Percentiles rank a stretch among this genome's conserved stretches.
Evolutionary conservation across 2,113 vertebrate species (phyloP).

Genomic region (Marcusenius ussheri): DNA sequence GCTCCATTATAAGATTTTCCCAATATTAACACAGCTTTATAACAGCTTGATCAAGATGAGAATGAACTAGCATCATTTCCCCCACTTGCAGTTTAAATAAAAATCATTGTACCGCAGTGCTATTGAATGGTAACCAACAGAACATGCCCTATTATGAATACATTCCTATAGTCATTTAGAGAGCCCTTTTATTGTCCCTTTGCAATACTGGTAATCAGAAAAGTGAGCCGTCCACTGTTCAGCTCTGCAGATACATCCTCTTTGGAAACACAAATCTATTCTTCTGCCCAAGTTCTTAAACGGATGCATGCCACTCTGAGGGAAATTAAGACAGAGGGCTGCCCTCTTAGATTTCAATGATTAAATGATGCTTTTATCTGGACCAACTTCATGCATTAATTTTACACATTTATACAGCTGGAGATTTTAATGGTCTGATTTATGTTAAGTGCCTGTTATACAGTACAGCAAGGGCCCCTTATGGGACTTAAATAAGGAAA

Average conservation of each 20-base stretch:
- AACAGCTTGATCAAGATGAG: not conserved
- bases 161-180: not conserved
- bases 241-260: not conserved
- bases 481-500: not conserved
- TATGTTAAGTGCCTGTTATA: not conserved
- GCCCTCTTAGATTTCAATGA: not conserved
- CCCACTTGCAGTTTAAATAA: not conserved
- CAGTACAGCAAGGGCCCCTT: not conserved
- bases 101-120: not conserved
- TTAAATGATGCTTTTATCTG: slow-evolving; percentile 1
- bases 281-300: not conserved
- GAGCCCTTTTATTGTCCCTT: not conserved
- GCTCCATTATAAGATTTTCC: not conserved
- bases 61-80: not conserved
- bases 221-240: not conserved
- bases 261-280: not conserved
- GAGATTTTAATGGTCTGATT: not conserved
- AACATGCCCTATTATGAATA: not conserved
- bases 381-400: not conserved
- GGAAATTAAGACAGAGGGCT: not conserved
- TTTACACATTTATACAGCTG: not conserved
- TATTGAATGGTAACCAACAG: not conserved
- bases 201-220: not conserved
- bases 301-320: not conserved
- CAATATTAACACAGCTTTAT: not conserved